Evolutionary conservation across 2,888 invertebrate species (phyloP).

Genomic region (Dryomyza anilis): DNA sequence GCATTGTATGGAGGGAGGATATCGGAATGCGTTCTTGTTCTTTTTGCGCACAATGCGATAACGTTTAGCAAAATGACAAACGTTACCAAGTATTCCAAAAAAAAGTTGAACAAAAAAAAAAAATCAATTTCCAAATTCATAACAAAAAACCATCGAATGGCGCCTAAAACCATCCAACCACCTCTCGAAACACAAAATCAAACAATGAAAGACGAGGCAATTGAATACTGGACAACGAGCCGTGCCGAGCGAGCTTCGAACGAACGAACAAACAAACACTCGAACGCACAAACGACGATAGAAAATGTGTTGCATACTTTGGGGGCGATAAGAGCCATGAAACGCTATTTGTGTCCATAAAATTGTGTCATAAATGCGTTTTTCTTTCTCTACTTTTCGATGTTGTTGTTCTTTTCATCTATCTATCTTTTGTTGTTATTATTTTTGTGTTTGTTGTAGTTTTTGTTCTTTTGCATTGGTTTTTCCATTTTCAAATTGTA

Average conservation of each 20-base stretch:
- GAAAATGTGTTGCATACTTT: conserved; percentile 4
- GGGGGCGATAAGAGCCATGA: conserved; percentile 3
- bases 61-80: conserved; percentile 11
- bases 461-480: not conserved
- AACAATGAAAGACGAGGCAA: not conserved
- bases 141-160: not conserved
- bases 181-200: not conserved
- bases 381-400: too few species aligned
- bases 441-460: not conserved
- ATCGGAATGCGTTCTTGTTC: not conserved
- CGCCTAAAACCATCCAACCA: not conserved
- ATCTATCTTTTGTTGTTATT: not conserved
- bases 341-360: conserved; percentile 1
- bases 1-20: too few species aligned
- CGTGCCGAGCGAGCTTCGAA: not conserved
- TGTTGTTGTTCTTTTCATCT: too few species aligned
- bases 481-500: not conserved
- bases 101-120: not conserved
- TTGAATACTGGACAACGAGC: not conserved
- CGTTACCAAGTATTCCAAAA: not conserved
- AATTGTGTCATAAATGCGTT: conserved; percentile 9
- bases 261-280: not conserved
- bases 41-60: not conserved
- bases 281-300: not conserved
- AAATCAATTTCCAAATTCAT: not conserved